Conservation (phyloP, 2,888 invertebrate species). For the Dolomedes plantarius region DNA sequence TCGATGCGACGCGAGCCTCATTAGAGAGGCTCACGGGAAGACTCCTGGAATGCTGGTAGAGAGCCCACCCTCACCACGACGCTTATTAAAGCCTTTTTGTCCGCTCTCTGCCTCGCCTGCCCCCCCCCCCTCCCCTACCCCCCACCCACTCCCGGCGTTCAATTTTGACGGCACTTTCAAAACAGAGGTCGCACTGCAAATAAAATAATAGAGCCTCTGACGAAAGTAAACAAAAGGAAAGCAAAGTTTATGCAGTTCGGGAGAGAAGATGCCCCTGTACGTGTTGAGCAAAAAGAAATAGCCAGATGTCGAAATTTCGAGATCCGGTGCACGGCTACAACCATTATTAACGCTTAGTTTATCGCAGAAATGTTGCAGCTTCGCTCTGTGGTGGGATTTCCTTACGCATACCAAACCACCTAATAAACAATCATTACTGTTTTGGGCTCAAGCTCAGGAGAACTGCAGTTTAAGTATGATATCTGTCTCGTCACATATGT, state of each 20-base stretch:
- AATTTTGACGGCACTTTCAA: conserved; percentile 23
- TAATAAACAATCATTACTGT: neutral
- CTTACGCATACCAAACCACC: neutral
- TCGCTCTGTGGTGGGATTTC: neutral
- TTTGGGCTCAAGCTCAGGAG: neutral
- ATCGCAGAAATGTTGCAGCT: neutral
- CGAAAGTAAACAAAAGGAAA: conserved; percentile 22
- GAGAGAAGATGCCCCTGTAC: neutral
- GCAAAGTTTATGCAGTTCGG: conserved; percentile 21
- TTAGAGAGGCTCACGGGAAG: conserved; percentile 60
- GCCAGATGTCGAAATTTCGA: no score
- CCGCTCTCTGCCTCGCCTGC: neutral
- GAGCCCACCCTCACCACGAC: conserved; percentile 27
- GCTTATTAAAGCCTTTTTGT: conserved; percentile 50
- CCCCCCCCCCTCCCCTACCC: neutral
- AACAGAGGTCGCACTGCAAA: neutral
- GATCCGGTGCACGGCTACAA: neutral
- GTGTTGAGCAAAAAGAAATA: no score
- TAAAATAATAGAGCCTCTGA: conserved; percentile 30
- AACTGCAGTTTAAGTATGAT: neutral
- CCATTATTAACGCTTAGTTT: neutral
- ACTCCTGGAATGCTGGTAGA: conserved; percentile 13
- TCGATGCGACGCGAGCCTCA: conserved; percentile 59
- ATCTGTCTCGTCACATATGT: neutral
- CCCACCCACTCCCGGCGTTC: neutral